Base-by-base conservation (phyloP, 92 coral and sea anemone genomes). In the Diadumene lineata region DNA sequence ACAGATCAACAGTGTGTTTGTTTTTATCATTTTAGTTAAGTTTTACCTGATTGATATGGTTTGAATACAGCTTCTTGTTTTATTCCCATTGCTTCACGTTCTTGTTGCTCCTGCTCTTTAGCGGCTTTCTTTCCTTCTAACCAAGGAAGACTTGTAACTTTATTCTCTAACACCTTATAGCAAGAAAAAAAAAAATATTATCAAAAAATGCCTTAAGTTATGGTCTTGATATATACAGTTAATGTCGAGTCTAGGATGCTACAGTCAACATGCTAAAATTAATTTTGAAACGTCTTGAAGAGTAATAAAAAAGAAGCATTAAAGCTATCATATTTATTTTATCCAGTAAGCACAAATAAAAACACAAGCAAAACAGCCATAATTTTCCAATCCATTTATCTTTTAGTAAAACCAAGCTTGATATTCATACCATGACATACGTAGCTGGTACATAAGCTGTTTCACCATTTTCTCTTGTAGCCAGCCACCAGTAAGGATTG, bases 401-500 rank as follows among this genome's bases (percentile, higher is more conserved):
- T n/a, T n/a, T n/a, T n/a, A n/a, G n/a, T n/a, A n/a, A n/a, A n/a
- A n/a, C n/a, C n/a, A n/a, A 44, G 24, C 32, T 11, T 56, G 23
- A 11, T 60, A 10, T 48, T 17, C 83, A 23, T 77, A 96, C 99
- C 99, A 92, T 89, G 69, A 96, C 67, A 76, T 96, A 96, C 0
- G 79, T 83, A 0, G 97, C 93, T 63, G 99, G 99, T 13, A 84
- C 86, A 79, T 82, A 92, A 69, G 92, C 99, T 43, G 64, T 48
- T n/a, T 86, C 71, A 8, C 87, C 96, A 29, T 69, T 77, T 28
- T 76, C 79, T 48, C 78, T 86, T 70, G 25, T 78, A 10, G 92
- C 96, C 61, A 86, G 82, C 99, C 99, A 96, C 99, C 99, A 96
- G 56, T 77, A 83, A 32, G 94, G 96, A 60, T 87, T 91, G n/a